Conservation (phyloP, 2,113 vertebrate genomes). For the Leuciscus idus region DNA sequence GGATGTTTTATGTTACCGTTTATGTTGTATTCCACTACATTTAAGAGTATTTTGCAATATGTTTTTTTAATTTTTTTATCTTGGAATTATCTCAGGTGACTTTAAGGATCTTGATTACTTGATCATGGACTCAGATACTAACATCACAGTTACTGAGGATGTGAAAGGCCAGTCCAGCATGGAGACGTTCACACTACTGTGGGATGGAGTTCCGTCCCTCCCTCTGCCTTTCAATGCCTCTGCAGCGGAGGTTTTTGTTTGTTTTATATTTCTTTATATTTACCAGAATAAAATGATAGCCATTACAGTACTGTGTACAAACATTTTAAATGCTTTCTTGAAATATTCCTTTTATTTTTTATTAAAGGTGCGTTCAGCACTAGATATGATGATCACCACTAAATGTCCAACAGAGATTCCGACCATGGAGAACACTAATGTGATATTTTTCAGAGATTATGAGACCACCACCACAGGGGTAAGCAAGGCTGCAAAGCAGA, state of each 20-base stretch:
- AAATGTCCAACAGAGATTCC: constrained; percentile 77
- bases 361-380: constrained; percentile 76
- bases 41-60: neutral
- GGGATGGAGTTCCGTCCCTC: constrained; percentile 76
- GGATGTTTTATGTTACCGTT: no score
- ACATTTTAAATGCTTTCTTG: neutral
- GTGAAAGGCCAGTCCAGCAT: constrained; percentile 78
- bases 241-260: constrained; percentile 71
- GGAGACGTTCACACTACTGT: constrained; percentile 80
- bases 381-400: constrained; percentile 73
- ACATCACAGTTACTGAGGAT: constrained; percentile 74
- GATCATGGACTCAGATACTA: constrained; percentile 68
- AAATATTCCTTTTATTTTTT: neutral
- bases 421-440: constrained; percentile 69
- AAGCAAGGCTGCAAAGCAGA: neutral
- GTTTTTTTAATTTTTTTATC: neutral
- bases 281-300: neutral
- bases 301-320: neutral
- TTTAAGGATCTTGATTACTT: constrained; percentile 75
- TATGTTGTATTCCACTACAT: no score
- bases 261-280: neutral
- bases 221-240: constrained; percentile 76
- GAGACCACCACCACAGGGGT: constrained; percentile 73
- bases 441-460: constrained; percentile 82
- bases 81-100: constrained; percentile 73